Evolutionary conservation across 2,113 vertebrate genomes (phyloP), one percentile per base, ranked within the genome.

Genomic region (Progne subis): DNA sequence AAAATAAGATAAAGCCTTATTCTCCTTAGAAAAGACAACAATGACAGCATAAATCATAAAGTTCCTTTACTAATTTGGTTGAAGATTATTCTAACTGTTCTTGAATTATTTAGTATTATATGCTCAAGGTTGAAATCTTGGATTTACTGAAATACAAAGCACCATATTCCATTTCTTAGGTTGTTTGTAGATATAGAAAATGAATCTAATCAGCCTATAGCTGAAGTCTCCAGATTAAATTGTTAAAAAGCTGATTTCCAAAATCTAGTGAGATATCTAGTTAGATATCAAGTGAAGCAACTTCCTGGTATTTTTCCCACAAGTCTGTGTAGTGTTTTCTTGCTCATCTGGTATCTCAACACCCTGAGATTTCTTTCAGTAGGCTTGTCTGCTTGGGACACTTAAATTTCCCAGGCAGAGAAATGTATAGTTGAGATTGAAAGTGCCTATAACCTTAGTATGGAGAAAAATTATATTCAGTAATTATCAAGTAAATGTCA

Each of bases 1-100:
- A 96, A 97, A 94, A 94, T 94, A 96, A 97, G 96, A 65, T 85
- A 92, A 88, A 96, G 53, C 12, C 41, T 59, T 85, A 23, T 82
- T 93, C 56, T 67, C n/a, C 21, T 55, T 44, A 93, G 83, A 74
- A 94, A 83, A 95, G 91, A 94, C 53, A 93, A 19, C 55, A 93
- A 79, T 87, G 78, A 80, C 52, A 92, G 59, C 9, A 12, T 85
- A 94, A 94, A 91, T 47, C 74, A 57, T 76, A 10, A 87, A 88
- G 32, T 70, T 69, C 52, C 82, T 92, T 94, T 91, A 44, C 52
- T 96, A 83, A 96, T 92, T 92, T 89, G 93, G 53, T 75, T 94
- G 82, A 88, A 90, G 63, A 55, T 87, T 71, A 34, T 75, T 61
- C 41, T 84, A 82, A 67, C 37, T 91, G 44, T 57, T 78, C 21